Conservation (phyloP, 2,113 vertebrate species). For the Ophiodon elongatus region DNA sequence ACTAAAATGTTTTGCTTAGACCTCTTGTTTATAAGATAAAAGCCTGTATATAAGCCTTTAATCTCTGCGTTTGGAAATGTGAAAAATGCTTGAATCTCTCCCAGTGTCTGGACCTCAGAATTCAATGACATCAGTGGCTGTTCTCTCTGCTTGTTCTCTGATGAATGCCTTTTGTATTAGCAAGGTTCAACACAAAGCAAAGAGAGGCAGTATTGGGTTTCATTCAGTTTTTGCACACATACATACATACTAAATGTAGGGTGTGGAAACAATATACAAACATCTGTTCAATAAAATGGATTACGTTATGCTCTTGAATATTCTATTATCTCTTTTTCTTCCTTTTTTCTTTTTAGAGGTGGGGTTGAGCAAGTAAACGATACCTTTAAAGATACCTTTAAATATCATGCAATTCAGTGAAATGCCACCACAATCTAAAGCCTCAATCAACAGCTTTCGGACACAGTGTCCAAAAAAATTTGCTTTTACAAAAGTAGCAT, state of each 20-base stretch:
- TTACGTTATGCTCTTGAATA: conserved; percentile 8
- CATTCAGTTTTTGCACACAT: conserved; percentile 41
- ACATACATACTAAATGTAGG: conserved; percentile 23
- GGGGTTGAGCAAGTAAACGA: not conserved
- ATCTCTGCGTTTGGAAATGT: conserved; percentile 78
- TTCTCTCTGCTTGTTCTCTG: conserved; percentile 33
- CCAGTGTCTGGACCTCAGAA: conserved; percentile 64
- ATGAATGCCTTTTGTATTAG: conserved; percentile 69
- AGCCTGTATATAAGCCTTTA: conserved; percentile 71
- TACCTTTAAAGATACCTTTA: conserved; percentile 8
- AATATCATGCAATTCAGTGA: not conserved
- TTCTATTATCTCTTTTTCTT: not conserved
- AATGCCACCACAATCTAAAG: not conserved
- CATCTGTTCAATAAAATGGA: not conserved
- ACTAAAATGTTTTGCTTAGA: conserved; percentile 68
- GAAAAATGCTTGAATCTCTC: conserved; percentile 74
- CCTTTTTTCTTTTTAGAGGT: not conserved
- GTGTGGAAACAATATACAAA: conserved; percentile 4
- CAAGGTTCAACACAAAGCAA: conserved; percentile 48
- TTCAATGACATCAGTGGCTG: conserved; percentile 66
- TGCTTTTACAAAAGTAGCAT: not conserved
- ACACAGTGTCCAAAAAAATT: not conserved
- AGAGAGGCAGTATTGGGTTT: conserved; percentile 50
- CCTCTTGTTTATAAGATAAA: conserved; percentile 77
- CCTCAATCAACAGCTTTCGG: conserved; percentile 1